Conservation (phyloP, 1,140 invertebrate species). For the Atta texana region DNA sequence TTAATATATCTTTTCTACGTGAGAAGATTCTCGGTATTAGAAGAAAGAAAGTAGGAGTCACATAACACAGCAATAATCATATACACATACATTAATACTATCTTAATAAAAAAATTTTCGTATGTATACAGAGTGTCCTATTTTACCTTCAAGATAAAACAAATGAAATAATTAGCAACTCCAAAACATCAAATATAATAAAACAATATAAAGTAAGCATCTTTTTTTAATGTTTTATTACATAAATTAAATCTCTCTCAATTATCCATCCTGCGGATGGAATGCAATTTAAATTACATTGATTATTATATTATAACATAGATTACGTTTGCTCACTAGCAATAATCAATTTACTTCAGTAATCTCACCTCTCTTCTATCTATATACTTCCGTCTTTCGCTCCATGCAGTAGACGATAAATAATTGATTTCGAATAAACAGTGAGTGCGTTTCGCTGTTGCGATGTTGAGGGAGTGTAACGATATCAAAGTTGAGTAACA, state of each 20-base stretch:
- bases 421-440: slow-evolving; percentile 25
- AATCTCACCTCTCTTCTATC: neutral
- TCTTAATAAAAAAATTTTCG: neutral
- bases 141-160: neutral
- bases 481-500: slow-evolving; percentile 30
- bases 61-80: neutral
- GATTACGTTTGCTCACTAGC: neutral
- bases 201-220: too few relatives aligned
- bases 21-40: neutral
- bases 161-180: neutral
- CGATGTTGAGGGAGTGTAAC: neutral
- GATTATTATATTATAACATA: neutral
- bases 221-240: too few relatives aligned
- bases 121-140: neutral
- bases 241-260: too few relatives aligned
- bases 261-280: neutral
- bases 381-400: neutral
- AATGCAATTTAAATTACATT: neutral
- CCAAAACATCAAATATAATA: too few relatives aligned
- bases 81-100: neutral
- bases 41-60: slow-evolving; percentile 4
- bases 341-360: neutral
- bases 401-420: neutral
- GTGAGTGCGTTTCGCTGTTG: slow-evolving; percentile 35
- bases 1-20: neutral